These are phyloP conservation scores for Cuniculus paca DNA, from an alignment of 2,797 vertebrate genomes.

Conservation along the genomic window DNA sequence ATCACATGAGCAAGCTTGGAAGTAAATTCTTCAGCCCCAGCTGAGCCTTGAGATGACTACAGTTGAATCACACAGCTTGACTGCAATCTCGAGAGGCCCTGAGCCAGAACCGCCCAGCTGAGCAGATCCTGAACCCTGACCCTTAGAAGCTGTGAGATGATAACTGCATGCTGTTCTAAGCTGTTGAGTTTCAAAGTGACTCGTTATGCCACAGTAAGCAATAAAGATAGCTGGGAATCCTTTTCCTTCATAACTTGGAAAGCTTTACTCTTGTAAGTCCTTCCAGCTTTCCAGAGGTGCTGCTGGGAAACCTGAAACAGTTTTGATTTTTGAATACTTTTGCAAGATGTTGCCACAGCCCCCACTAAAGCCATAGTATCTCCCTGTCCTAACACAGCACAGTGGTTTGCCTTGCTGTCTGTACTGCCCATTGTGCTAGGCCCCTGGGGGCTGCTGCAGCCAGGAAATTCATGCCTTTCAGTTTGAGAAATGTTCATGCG, in stretches of 20 bases:
- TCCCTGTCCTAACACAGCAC: neutral
- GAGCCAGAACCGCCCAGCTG: neutral
- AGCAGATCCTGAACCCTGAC: neutral
- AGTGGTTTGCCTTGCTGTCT: neutral
- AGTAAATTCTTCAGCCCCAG: neutral
- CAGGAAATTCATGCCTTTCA: neutral
- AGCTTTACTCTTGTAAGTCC: neutral
- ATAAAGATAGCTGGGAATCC: neutral
- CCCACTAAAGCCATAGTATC: neutral
- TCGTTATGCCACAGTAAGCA: neutral
- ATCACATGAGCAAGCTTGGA: neutral
- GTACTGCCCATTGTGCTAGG: neutral
- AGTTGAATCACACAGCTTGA: neutral
- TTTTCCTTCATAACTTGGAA: neutral
- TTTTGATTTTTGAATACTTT: neutral
- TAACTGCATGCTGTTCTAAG: neutral
- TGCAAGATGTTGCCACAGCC: no score
- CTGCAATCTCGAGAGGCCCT: neutral
- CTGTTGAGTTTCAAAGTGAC: neutral
- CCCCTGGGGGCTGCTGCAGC: neutral
- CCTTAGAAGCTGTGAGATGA: neutral
- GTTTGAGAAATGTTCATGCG: neutral
- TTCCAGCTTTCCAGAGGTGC: neutral
- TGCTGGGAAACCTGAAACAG: neutral
- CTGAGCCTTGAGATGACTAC: neutral